Base-by-base conservation (phyloP, 2,797 vertebrate genomes). In the Eupleurogrammus muticus region DNA sequence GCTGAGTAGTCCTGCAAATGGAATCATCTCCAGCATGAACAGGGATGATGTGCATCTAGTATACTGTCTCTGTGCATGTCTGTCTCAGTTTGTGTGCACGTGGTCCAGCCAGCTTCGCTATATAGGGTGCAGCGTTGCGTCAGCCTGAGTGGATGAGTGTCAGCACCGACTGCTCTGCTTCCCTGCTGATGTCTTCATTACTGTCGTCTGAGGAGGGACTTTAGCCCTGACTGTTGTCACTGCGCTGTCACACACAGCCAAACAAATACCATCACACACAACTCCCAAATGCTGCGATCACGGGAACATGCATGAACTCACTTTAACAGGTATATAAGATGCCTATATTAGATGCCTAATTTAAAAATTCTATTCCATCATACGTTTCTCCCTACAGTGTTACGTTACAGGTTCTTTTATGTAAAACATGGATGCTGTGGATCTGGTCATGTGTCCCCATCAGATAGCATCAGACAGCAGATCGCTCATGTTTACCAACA, bases 151-250 rank as follows among this genome's bases (percentile, higher is more conserved):
- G 73, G 76, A 79, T 82, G 75, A 78, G 38, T 89, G 85, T 87
- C 85, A 78, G 64, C 17, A 5, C 70, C 17, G 46, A 21, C 5
- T 21, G 52, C 71, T 84, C 58, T 53, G 62, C 77, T 74, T 77
- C 75, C 76, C 65, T 56, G 65, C 74, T 83, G 71, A 86, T 38
- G 75, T 75, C 84, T 90, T 77, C 71, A 86, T 90, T 87, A 85
- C 64, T 70, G 64, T 70, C 34, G 19, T 64, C 50, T 68, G 70
- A 79, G 62, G 72, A 53, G 72, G 73, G 71, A 69, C 46, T 66
- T 70, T 36, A 57, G 44, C 16, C 38, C 55, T 47, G 54, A 75
- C 68, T 77, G 74, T 64, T 86, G 79, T 77, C 83, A 80, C 38
- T 80, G 58, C 54, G 14, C 59, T 73, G 65, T 66, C 72, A 38